Evolutionary conservation across 2,888 invertebrate genomes (phyloP).

Genomic region (Alloplasta piceator): DNA sequence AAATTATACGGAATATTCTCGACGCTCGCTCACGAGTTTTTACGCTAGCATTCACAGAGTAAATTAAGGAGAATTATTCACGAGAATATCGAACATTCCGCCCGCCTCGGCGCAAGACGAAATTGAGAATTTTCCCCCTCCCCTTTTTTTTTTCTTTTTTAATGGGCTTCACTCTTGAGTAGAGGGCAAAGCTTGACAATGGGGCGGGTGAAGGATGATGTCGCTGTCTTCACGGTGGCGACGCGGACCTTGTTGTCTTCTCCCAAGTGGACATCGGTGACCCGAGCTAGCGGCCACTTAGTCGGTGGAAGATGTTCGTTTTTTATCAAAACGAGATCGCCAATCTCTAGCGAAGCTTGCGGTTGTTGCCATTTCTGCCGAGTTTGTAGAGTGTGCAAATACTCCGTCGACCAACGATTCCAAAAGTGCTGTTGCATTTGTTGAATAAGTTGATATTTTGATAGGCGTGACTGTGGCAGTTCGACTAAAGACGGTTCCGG

Average conservation of each 20-base stretch:
- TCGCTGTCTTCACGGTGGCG: constrained; percentile 18
- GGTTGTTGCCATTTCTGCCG: constrained; percentile 31
- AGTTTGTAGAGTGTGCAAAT: constrained; percentile 33
- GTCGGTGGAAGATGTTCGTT: constrained; percentile 10
- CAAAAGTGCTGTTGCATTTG: constrained; percentile 29
- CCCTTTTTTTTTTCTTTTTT: not conserved
- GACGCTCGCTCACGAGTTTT: too few relatives aligned
- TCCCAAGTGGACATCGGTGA: constrained; percentile 15
- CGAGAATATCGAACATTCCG: constrained; percentile 20
- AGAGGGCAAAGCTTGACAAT: constrained; percentile 31
- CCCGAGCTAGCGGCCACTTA: constrained; percentile 28
- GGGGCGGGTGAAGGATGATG: constrained; percentile 27
- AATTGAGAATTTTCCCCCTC: constrained; percentile 9
- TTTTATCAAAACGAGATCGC: constrained; percentile 19
- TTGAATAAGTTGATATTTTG: constrained; percentile 22
- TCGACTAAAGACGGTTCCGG: constrained; percentile 26
- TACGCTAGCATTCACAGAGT: too few relatives aligned
- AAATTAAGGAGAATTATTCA: too few relatives aligned
- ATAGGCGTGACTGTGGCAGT: constrained; percentile 14
- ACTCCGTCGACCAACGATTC: too few relatives aligned
- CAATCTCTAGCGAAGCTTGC: not conserved
- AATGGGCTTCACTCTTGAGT: constrained; percentile 8
- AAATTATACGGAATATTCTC: not conserved
- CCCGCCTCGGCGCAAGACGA: constrained; percentile 40
- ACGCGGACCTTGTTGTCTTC: constrained; percentile 22